Conservation (phyloP, 2,888 invertebrate species). For the Cephalotes varians region DNA sequence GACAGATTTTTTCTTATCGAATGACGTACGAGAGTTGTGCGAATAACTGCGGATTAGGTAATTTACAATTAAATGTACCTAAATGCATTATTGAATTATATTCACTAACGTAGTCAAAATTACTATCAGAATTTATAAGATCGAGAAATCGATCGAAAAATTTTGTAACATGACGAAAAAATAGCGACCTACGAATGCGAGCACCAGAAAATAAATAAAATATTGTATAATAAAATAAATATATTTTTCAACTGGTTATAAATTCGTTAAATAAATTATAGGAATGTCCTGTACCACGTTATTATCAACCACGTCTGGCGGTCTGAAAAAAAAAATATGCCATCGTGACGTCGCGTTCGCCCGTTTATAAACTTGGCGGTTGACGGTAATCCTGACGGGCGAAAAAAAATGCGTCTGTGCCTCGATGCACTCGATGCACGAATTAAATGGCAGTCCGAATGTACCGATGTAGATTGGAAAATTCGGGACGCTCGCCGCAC, state of each 20-base stretch:
- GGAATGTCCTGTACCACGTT: background rate
- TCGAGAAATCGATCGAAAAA: too few relatives aligned
- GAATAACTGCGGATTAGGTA: background rate
- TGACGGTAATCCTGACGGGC: conserved; percentile 57
- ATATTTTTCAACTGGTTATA: background rate
- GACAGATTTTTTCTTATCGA: background rate
- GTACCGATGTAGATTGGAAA: conserved; percentile 71
- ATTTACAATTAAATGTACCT: background rate
- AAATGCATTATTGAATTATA: background rate
- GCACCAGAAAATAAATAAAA: background rate
- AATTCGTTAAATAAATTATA: conserved; percentile 5
- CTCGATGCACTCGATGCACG: conserved; percentile 55
- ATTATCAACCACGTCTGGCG: background rate
- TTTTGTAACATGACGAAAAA: background rate
- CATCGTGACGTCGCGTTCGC: background rate
- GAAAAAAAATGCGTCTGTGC: conserved; percentile 43
- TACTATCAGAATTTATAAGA: background rate
- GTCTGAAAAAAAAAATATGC: conserved; percentile 12
- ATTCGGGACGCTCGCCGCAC: conserved; percentile 64
- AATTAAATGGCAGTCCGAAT: conserved; percentile 67
- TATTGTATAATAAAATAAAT: background rate
- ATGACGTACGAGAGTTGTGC: background rate
- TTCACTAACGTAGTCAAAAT: background rate
- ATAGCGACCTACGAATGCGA: background rate
- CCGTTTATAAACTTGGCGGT: conserved; percentile 54